These are phyloP conservation scores for Sparus aurata DNA, from an alignment of 2,797 vertebrate species.

Conservation along the genomic window DNA sequence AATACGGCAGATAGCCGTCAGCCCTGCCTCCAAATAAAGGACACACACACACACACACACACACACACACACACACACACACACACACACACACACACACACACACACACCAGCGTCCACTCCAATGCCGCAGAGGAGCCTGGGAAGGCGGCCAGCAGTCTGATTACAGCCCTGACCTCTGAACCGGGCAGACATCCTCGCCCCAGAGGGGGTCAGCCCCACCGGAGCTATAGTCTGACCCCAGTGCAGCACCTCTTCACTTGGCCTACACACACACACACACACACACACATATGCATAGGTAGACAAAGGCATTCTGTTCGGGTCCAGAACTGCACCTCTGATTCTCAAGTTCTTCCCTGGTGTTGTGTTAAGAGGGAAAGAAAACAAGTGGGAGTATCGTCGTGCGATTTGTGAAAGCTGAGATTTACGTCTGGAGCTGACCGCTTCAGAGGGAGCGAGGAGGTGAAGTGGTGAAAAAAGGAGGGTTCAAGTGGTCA, in stretches of 20 bases:
- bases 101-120: slow-evolving; percentile 47
- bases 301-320: slow-evolving; percentile 75
- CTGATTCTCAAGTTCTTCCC: slow-evolving; percentile 72
- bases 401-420: slow-evolving; percentile 72
- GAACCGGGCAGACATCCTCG: slow-evolving; percentile 75
- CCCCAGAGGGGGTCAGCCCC: slow-evolving; percentile 80
- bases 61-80: slow-evolving; percentile 5
- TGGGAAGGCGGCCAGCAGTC: slow-evolving; percentile 85
- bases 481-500: slow-evolving; percentile 47
- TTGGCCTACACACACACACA: slow-evolving; percentile 32
- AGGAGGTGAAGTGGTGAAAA: slow-evolving; percentile 31
- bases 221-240: slow-evolving; percentile 80
- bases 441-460: slow-evolving; percentile 48
- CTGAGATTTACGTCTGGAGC: slow-evolving; percentile 70
- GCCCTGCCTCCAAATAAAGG: slow-evolving; percentile 37
- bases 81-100: slow-evolving; percentile 17
- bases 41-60: slow-evolving; percentile 14
- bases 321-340: slow-evolving; percentile 51
- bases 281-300: slow-evolving; percentile 33
- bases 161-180: slow-evolving; percentile 84
- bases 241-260: slow-evolving; percentile 54
- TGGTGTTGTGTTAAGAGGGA: slow-evolving; percentile 76
- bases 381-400: slow-evolving; percentile 76
- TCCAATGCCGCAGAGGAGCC: slow-evolving; percentile 64
- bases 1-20: slow-evolving; percentile 49